Evolutionary conservation across 30 jellyfish, hydroid and myxozoan genomes (phyloP).

Genomic region (Aurelia coerulea): DNA sequence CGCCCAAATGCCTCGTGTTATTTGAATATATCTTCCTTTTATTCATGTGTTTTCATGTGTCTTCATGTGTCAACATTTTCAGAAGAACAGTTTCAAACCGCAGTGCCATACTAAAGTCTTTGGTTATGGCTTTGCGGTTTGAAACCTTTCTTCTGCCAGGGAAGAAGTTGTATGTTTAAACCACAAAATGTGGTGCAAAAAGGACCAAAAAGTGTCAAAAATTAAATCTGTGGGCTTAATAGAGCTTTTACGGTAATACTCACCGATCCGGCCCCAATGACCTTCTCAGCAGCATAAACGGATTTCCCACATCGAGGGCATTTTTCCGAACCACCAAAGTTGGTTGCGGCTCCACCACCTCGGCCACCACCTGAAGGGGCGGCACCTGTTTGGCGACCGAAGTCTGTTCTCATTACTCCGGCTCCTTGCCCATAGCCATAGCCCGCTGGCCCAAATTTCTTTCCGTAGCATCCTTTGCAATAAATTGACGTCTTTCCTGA

Average conservation of each 20-base stretch:
- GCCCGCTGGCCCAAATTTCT: constrained; percentile 62
- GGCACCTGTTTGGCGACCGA: constrained; percentile 34
- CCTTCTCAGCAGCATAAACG: constrained; percentile 89
- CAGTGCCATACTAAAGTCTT: too few relatives aligned
- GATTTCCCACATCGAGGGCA: constrained; percentile 94
- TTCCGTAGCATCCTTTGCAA: constrained; percentile 67
- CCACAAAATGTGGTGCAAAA: too few relatives aligned
- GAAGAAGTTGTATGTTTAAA: too few relatives aligned
- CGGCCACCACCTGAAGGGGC: constrained; percentile 56
- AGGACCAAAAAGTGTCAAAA: too few relatives aligned
- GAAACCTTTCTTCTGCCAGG: too few relatives aligned
- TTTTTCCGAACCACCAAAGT: constrained; percentile 79
- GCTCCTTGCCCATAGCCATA: constrained; percentile 70
- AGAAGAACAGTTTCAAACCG: too few relatives aligned
- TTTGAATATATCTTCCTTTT: too few relatives aligned
- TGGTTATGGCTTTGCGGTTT: too few relatives aligned
- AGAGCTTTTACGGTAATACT: neutral
- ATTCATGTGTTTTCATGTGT: too few relatives aligned
- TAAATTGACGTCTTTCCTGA: constrained; percentile 41
- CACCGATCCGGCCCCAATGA: constrained; percentile 85
- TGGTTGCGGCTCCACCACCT: constrained; percentile 51
- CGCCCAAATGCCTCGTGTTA: too few relatives aligned
- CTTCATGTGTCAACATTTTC: too few relatives aligned
- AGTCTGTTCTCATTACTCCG: constrained; percentile 67
- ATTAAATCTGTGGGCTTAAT: too few relatives aligned